A percentile compares a stretch with the other conserved stretches of the same genome.
Evolutionary conservation across 2,113 vertebrate species (phyloP).

Genomic region (Albula glossodonta): DNA sequence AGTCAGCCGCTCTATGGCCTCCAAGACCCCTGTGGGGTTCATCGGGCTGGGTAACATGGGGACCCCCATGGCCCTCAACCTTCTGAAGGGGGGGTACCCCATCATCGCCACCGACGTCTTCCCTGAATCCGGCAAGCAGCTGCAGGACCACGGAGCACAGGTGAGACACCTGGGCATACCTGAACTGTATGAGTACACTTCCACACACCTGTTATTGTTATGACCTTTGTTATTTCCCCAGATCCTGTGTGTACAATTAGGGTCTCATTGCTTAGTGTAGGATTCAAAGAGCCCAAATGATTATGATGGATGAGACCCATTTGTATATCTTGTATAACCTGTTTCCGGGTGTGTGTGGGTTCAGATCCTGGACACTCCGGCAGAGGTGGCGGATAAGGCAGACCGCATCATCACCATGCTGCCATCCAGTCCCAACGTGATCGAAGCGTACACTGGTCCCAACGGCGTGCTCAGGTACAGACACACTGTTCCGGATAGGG

Average conservation of each 20-base stretch:
- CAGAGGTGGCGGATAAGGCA: conserved; percentile 92
- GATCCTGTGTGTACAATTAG: too few relatives aligned
- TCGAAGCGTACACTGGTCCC: conserved; percentile 87
- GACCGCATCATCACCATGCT: conserved; percentile 98
- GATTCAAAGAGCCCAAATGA: too few relatives aligned
- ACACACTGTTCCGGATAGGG: neutral
- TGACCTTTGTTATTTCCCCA: too few relatives aligned
- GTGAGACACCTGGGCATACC: conserved; percentile 57
- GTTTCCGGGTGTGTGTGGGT: neutral
- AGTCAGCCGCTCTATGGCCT: conserved; percentile 95
- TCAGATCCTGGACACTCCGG: conserved; percentile 83
- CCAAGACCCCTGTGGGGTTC: conserved; percentile 95
- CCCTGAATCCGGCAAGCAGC: conserved; percentile 92
- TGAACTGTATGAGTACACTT: neutral
- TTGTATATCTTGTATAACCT: too few relatives aligned
- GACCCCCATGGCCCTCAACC: conserved; percentile 97
- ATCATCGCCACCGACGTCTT: conserved; percentile 92
- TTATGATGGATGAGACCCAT: too few relatives aligned
- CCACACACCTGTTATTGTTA: neutral
- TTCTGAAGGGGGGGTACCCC: conserved; percentile 93
- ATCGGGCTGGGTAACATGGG: conserved; percentile 98
- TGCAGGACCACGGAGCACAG: conserved; percentile 91
- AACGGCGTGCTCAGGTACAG: conserved; percentile 92
- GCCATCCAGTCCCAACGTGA: conserved; percentile 88
- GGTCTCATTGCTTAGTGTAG: too few relatives aligned